Conservation (phyloP, 2,797 vertebrate species). For the Sebastes kiyomatsui region DNA sequence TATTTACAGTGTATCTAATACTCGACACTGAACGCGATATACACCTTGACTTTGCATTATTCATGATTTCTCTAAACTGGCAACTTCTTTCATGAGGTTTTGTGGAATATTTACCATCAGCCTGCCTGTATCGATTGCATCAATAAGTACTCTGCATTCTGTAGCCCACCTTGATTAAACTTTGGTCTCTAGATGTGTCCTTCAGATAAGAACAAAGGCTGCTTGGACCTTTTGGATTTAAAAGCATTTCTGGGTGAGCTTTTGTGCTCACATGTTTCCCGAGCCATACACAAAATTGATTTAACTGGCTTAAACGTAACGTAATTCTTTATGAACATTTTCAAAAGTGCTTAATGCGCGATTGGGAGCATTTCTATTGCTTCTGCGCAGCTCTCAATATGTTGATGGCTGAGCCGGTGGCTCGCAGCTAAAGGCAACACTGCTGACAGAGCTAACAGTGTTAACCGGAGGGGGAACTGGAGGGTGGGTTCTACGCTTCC, state of each 20-base stretch:
- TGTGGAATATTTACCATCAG: slow-evolving; percentile 73
- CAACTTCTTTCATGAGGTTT: slow-evolving; percentile 70
- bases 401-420: too few relatives aligned
- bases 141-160: slow-evolving; percentile 67
- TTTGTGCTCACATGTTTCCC: not conserved
- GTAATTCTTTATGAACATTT: slow-evolving; percentile 1
- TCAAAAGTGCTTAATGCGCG: not conserved
- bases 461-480: not conserved
- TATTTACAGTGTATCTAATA: slow-evolving; percentile 65
- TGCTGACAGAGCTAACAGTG: not conserved
- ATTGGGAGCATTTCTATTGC: not conserved
- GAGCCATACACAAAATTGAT: not conserved
- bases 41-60: slow-evolving; percentile 68
- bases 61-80: slow-evolving; percentile 65
- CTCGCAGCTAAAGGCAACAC: too few relatives aligned
- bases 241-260: slow-evolving; percentile 22
- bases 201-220: slow-evolving; percentile 46
- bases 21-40: slow-evolving; percentile 4
- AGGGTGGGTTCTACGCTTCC: not conserved
- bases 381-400: not conserved
- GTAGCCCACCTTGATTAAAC: slow-evolving; percentile 36
- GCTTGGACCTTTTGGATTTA: slow-evolving; percentile 9
- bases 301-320: slow-evolving; percentile 29
- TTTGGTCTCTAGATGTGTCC: slow-evolving; percentile 16
- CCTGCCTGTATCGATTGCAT: slow-evolving; percentile 65